Evolutionary conservation across 2,888 invertebrate species (phyloP).

Genomic region (Sarcophaga rosellei): DNA sequence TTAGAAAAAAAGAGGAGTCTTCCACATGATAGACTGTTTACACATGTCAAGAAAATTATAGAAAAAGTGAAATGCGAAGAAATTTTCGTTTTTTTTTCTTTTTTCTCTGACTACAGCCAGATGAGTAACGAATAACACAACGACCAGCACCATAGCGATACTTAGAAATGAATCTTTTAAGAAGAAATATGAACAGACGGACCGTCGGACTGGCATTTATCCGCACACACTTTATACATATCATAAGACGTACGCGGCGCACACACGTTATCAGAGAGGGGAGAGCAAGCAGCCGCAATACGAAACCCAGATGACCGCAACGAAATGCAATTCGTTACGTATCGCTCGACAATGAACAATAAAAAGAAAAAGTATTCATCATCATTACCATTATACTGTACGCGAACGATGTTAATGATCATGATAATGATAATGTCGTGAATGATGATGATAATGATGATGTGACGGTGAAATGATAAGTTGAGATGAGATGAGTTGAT

Average conservation of each 20-base stretch:
- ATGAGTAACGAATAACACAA: neutral
- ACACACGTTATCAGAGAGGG: neutral
- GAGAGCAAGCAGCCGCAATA: neutral
- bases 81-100: neutral
- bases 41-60: slow-evolving; percentile 62
- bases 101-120: neutral
- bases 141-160: neutral
- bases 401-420: slow-evolving; percentile 42
- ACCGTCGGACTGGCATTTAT: neutral
- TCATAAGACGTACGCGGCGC: neutral
- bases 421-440: neutral
- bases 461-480: slow-evolving; percentile 27
- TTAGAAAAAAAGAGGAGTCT: neutral
- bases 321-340: slow-evolving; percentile 79
- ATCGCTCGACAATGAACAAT: slow-evolving; percentile 74
- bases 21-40: slow-evolving; percentile 63
- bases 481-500: slow-evolving; percentile 53
- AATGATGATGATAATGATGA: slow-evolving; percentile 40
- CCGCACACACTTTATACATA: neutral
- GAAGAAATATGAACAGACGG: neutral
- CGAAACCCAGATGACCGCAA: slow-evolving; percentile 77
- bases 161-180: neutral
- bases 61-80: slow-evolving; percentile 24
- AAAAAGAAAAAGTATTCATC: slow-evolving; percentile 63
- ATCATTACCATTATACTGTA: slow-evolving; percentile 17